phyloP scores from a whole-genome alignment of 2,113 vertebrate genomes.

The Sporophila hypoxantha region DNA sequence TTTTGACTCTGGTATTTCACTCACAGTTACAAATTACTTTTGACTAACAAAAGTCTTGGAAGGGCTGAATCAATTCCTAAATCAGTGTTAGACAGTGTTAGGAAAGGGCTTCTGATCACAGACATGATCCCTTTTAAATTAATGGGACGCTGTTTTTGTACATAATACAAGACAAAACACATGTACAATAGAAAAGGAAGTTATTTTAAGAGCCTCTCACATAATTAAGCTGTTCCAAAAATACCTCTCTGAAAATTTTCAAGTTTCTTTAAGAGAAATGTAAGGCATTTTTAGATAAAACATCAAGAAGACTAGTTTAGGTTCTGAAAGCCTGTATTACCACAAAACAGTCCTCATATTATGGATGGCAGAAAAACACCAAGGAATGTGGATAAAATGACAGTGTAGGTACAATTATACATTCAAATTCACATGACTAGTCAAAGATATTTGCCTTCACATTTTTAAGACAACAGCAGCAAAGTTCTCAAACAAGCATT shows the following conservation, averaged over 20 bases:
- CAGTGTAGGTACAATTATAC: background rate
- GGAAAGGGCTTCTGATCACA: background rate
- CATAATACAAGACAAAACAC: background rate
- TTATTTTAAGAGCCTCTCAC: background rate
- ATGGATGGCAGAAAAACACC: background rate
- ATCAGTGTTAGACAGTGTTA: background rate
- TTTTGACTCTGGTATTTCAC: background rate
- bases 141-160: background rate
- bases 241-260: background rate
- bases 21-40: background rate
- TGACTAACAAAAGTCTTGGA: background rate
- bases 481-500: constrained; percentile 27
- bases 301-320: background rate
- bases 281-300: background rate
- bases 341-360: fast-evolving
- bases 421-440: background rate
- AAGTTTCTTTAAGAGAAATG: background rate
- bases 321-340: background rate
- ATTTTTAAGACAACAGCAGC: constrained; percentile 50
- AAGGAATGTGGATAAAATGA: background rate
- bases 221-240: background rate
- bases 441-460: background rate
- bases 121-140: background rate
- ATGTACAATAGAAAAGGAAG: background rate
- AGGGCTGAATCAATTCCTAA: background rate